Evolutionary conservation across 1,140 invertebrate species (phyloP).

Genomic region (Drosophila elegans): DNA sequence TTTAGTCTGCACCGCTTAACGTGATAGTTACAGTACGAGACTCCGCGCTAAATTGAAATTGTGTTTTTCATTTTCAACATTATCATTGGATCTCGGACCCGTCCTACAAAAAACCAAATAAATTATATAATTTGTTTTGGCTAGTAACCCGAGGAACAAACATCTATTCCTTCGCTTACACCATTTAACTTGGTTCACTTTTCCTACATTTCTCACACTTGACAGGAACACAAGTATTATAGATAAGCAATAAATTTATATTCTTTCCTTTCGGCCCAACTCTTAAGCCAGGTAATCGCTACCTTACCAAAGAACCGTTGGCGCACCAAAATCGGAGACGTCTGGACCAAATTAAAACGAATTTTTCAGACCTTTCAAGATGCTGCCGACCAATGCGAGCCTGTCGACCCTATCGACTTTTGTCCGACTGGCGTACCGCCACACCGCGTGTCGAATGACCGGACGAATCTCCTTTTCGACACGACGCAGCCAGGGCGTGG

Average conservation of each 20-base stretch:
- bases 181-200: no score
- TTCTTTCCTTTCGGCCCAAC: conserved; percentile 10
- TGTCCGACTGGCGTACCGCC: not conserved
- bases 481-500: not conserved
- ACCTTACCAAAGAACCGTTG: not conserved
- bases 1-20: no score
- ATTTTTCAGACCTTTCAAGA: not conserved
- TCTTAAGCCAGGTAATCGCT: not conserved
- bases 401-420: not conserved
- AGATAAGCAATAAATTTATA: conserved; percentile 10
- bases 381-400: not conserved
- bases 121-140: no score
- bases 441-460: not conserved
- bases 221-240: not conserved
- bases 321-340: not conserved
- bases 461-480: not conserved
- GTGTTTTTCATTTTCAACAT: no score
- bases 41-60: no score
- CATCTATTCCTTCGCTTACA: not conserved
- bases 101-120: no score
- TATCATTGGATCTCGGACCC: no score
- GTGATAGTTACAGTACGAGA: no score
- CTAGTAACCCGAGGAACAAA: not conserved
- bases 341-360: not conserved
- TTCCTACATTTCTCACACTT: not conserved